Base-by-base conservation (phyloP, 1,140 invertebrate genomes). In the Dendrolimus punctatus region DNA sequence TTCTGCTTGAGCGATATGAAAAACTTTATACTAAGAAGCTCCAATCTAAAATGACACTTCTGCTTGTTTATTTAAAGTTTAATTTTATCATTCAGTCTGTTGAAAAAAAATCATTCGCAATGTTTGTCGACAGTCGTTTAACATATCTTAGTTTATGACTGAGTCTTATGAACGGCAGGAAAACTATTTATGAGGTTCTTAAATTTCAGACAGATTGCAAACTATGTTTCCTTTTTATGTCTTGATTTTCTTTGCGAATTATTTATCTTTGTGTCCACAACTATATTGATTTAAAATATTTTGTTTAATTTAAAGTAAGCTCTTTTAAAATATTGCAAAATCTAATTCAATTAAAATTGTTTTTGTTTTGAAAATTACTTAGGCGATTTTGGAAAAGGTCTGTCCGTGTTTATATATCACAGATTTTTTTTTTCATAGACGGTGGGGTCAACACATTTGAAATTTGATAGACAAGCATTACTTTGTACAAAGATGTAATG, bases 1-100 rank as follows among this genome's bases (percentile, higher is more conserved):
- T 85, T 82, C 73, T 69, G 73, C 71, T 68, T 68, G 71, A 71
- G 67, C 63, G 77, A 85, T 82, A 82, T 82, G 76, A 84, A 83
- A 82, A 85, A 85, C 68, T 84, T 82, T 71, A 61, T 66, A 56
- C 57, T 47, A 46, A 47, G 39, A 41, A 7, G 23, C 7, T 57
- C 8, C 52, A 42, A 46, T 49, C 45, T 53, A 49, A 69, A 46
- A 60, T 42, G 55, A 48, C 40, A 65, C 60, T 62, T 60, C 66
- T 50, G 49, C 36, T 10, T 51, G 36, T 46, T 49, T 40, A 39
- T 45, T 47, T 64, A 60, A 57, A 63, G 51, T 55, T 58, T 60
- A 57, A 57, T 63, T 71, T 76, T 5, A 38, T 39, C 45, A 39
- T 6, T 39, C 40, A 41, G 44, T 48, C 41, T 39, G 39, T 51